These are phyloP conservation scores for Ypsolopha scabrella DNA, from an alignment of 2,888 invertebrate genomes.

Conservation along the genomic window DNA sequence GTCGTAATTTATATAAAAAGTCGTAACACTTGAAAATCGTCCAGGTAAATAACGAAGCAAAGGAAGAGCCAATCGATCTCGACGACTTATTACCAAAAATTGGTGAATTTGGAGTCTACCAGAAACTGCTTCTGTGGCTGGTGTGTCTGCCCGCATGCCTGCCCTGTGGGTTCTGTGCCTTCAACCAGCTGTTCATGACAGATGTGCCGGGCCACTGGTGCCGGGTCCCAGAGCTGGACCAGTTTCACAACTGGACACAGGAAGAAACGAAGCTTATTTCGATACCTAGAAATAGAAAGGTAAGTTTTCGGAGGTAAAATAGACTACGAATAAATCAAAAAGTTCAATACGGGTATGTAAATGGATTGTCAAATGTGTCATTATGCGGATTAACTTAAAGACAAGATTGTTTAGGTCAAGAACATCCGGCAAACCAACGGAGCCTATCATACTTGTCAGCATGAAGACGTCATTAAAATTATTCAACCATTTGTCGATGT, in stretches of 20 bases:
- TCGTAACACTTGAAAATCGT: not conserved
- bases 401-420: no score
- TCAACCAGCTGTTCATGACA: constrained; percentile 94
- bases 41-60: constrained; percentile 36
- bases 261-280: constrained; percentile 73
- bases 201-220: constrained; percentile 92
- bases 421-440: no score
- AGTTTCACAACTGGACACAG: constrained; percentile 54
- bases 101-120: constrained; percentile 91
- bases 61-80: constrained; percentile 74
- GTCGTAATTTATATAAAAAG: not conserved
- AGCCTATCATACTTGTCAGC: no score
- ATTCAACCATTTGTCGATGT: no score
- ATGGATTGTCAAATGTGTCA: no score
- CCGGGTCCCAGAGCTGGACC: constrained; percentile 74
- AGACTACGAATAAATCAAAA: no score
- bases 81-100: constrained; percentile 88
- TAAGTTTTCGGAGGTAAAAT: no score
- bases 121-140: constrained; percentile 86
- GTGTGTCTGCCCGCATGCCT: constrained; percentile 91
- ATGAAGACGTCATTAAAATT: no score
- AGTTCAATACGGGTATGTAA: no score
- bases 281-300: constrained; percentile 71
- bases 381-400: no score
- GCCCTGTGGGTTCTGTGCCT: constrained; percentile 92